Conservation (phyloP, 2,113 vertebrate genomes). For the Hippopotamus amphibius region DNA sequence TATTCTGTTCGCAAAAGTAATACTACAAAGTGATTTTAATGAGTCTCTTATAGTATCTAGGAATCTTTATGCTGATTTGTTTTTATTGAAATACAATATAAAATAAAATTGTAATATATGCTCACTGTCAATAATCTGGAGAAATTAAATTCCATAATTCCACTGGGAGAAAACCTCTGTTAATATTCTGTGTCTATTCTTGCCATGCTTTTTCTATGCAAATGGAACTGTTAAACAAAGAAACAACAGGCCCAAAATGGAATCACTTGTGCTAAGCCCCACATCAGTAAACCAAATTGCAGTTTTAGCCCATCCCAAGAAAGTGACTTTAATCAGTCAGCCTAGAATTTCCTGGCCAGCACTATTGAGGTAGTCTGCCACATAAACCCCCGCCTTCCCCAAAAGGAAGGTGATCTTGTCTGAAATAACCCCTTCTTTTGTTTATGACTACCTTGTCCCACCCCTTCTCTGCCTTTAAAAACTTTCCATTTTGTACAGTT, state of each 20-base stretch:
- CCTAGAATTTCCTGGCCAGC: neutral
- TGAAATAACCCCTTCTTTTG: no score
- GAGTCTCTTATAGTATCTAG: neutral
- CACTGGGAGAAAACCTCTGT: constrained; percentile 19
- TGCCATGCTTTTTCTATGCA: neutral
- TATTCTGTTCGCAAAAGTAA: constrained; percentile 37
- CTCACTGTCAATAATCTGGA: constrained; percentile 5
- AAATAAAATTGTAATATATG: constrained; percentile 43
- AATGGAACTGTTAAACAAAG: neutral
- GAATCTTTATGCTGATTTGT: constrained; percentile 9
- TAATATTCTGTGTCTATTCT: neutral
- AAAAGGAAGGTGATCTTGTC: no score
- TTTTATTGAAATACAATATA: constrained; percentile 51
- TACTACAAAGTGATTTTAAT: constrained; percentile 37
- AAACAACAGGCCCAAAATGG: neutral
- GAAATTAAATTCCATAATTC: constrained; percentile 48
- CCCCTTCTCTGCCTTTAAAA: no score
- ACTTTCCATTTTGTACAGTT: neutral
- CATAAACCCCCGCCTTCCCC: neutral
- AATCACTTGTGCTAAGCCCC: neutral
- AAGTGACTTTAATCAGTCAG: neutral
- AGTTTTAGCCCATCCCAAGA: neutral
- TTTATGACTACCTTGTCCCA: no score
- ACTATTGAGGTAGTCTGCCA: neutral
- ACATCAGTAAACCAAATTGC: neutral